Base-by-base conservation (phyloP, 1,140 invertebrate genomes). In the Camponotus floridanus region DNA sequence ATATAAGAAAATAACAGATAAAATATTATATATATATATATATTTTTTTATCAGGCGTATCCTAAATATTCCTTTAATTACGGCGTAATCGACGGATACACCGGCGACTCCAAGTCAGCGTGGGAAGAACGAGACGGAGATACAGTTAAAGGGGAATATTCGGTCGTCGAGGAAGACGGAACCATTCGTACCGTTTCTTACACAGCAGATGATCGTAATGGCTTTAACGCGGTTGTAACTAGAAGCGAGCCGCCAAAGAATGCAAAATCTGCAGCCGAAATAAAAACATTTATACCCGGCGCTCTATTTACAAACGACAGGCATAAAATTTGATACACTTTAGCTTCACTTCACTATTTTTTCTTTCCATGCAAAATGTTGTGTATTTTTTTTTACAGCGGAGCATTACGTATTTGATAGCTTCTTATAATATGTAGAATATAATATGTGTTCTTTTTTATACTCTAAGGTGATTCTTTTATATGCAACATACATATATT, bases 161-260 rank as follows among this genome's bases (percentile, higher is more conserved):
- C 96, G 6, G 92, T 96, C 15, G 94, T 96, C 3, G 96, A 96
- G 89, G 95, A 96, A 21, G 96, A 96, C 90, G 96, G 96, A 33
- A 95, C 95, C 5, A 95, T 96, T 84, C 94, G 96, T 67, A 96
- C 96, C 5, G 97, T 97, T 62, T 96, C 96, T 90, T 97, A 97
- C 92, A 97, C 96, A 0, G 97, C 97, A 33, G 97, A 97, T 92
- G 96, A 97, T 85, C 96, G 96, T 88, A 96, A 96, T 86, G 97
- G 97, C 4, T 97, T 97, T 92, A 94, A 94, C 36, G 94, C 94
- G 2, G 92, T 94, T 5, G 93, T 95, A 0, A 93, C 91, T 0
- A 94, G 90, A 76, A 92, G 78, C 51, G 91, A 92, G 11, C 91
- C 92, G 4, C 87, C 83, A 1, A 92, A 67, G 7, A 73, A 87